Base-by-base conservation (phyloP, 2,113 vertebrate species). In the Hypomesus transpacificus region DNA sequence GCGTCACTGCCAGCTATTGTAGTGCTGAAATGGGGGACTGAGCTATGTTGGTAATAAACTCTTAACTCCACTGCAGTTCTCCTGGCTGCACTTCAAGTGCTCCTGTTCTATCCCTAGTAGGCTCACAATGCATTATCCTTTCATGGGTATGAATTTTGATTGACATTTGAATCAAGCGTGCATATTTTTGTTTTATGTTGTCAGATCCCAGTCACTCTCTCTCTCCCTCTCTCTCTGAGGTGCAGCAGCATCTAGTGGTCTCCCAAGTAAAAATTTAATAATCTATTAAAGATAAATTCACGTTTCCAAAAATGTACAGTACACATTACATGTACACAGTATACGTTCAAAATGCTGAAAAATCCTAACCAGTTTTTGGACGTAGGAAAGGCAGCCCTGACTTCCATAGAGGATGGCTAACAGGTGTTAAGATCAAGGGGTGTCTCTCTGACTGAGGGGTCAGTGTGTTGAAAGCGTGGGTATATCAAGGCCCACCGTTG, bases 401-500 rank as follows among this genome's bases (percentile, higher is more conserved):
- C 39, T 46, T 46, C 39, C 39, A 46, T 46, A 46, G 39, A 46
- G 1, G 7, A 11, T 46, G 2, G 39, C 39, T 46, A 46, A 46
- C 39, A 46, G 39, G 39, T 76, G 66, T 77, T 79, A 56, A 28
- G 68, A 80, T 81, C 67, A 68, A 70, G 78, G 78, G 73, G 39
- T 74, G 68, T 75, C 9, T 58, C 77, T 80, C 63, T 74, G 39
- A 46, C 39, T 13, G 39, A 52, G 63, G 59, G 57, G 71, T 66
- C 64, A 61, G 50, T 39, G 52, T 51, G 76, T 78, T 75, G 63
- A 31, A 66, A 79, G 82, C 75, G 67, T 68, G 77, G 34, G 20
- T 70, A 74, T 77, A 86, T 83, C 83, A 84, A 24, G 69, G 26
- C 69, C 70, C 64, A 69, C 72, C 68, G 84, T 75, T 59, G 17